These are phyloP conservation scores for Macrostomum lignano DNA, from an alignment of 1,140 invertebrate genomes.

Conservation along the genomic window DNA sequence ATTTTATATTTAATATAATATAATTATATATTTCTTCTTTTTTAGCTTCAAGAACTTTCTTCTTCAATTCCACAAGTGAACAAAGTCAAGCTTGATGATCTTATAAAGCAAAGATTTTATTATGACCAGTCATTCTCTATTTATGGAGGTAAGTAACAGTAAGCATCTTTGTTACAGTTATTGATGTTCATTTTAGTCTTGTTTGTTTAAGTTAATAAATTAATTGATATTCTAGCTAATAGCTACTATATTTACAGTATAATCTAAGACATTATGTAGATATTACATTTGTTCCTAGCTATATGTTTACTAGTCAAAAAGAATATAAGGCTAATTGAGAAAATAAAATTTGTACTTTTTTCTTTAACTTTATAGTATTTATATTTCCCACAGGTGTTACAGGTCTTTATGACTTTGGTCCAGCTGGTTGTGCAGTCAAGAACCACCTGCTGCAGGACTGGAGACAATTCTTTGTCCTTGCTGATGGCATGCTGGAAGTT, in stretches of 20 bases:
- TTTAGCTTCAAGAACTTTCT: too few relatives aligned
- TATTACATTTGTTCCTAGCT: too few relatives aligned
- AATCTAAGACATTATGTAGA: too few relatives aligned
- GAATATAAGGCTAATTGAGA: constrained; percentile 91
- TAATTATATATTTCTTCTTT: too few relatives aligned
- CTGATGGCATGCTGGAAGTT: constrained; percentile 94
- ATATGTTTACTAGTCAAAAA: too few relatives aligned
- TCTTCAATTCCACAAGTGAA: too few relatives aligned
- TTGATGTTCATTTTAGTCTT: too few relatives aligned
- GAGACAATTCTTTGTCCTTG: constrained; percentile 79
- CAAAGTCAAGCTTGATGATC: constrained; percentile 79
- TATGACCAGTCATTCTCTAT: constrained; percentile 96
- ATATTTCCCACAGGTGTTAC: constrained; percentile 74
- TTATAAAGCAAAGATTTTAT: constrained; percentile 82
- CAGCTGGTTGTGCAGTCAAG: constrained; percentile 94
- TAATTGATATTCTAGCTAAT: too few relatives aligned
- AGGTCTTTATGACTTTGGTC: constrained; percentile 83
- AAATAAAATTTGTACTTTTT: constrained; percentile 80
- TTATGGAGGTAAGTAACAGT: constrained; percentile 91
- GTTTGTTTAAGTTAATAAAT: too few relatives aligned
- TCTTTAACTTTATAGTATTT: constrained; percentile 92
- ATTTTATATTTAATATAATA: too few relatives aligned
- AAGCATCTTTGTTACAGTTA: too few relatives aligned
- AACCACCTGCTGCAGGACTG: constrained; percentile 67
- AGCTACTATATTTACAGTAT: too few relatives aligned